Percentiles rank a stretch among this genome's conserved stretches.
These are phyloP conservation scores for Hippopotamyrus pictus DNA, from an alignment of 2,797 vertebrate species.

Conservation along the genomic window DNA sequence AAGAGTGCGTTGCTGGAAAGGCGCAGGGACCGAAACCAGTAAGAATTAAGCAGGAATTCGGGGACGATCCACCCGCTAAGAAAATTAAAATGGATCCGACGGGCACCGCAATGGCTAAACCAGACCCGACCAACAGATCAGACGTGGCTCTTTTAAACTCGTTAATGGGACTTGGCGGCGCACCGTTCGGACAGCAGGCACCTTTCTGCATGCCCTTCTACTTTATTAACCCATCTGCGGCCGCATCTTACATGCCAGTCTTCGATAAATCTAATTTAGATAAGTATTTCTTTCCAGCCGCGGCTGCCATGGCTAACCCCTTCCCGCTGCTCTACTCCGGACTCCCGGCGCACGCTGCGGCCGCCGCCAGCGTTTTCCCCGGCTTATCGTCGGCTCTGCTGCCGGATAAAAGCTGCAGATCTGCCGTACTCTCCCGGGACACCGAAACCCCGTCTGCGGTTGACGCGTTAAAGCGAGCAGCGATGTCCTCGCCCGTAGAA, in stretches of 20 bases:
- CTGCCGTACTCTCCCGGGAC: constrained; percentile 47
- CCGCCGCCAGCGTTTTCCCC: constrained; percentile 65
- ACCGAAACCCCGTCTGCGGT: constrained; percentile 50
- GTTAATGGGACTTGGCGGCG: constrained; percentile 74
- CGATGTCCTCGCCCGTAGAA: constrained; percentile 51
- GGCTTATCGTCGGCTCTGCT: constrained; percentile 62
- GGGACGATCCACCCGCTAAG: constrained; percentile 72
- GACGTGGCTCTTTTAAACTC: constrained; percentile 80
- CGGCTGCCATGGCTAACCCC: constrained; percentile 55
- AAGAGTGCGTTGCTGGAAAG: constrained; percentile 55
- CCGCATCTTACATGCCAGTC: constrained; percentile 82
- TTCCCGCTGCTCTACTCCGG: constrained; percentile 82
- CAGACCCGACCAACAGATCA: constrained; percentile 55
- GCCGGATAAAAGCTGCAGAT: constrained; percentile 55
- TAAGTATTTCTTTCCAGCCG: constrained; percentile 76
- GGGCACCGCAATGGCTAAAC: constrained; percentile 37
- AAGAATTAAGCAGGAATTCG: constrained; percentile 83
- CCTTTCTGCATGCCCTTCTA: constrained; percentile 89
- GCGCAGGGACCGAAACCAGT: constrained; percentile 50
- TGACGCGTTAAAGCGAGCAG: constrained; percentile 46
- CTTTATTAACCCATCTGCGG: constrained; percentile 86
- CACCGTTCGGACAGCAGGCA: constrained; percentile 71
- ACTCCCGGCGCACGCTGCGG: constrained; percentile 61
- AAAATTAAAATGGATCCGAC: constrained; percentile 71
- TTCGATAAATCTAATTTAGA: constrained; percentile 83